Percentiles rank a stretch among this genome's conserved stretches.
These are phyloP conservation scores for Holcopasites calliopsidis DNA, from an alignment of 1,140 invertebrate species.

Conservation along the genomic window DNA sequence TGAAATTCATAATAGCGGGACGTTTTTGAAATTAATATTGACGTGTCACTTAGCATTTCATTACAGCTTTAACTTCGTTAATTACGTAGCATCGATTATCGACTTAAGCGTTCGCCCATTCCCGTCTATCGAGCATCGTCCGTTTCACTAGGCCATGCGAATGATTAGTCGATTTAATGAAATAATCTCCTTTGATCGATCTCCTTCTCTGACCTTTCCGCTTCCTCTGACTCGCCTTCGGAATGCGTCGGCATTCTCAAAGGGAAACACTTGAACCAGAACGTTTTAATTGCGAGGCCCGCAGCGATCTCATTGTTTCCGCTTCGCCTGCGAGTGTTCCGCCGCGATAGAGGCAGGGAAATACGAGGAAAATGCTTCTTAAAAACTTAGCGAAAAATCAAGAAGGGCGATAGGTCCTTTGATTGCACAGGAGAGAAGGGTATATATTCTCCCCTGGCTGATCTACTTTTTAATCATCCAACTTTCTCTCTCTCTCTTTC, in stretches of 20 bases:
- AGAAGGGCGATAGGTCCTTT: slow-evolving; percentile 61
- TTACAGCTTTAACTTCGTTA: too few species aligned
- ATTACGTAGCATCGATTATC: neutral
- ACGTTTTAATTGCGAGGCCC: slow-evolving; percentile 77
- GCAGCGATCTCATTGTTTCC: slow-evolving; percentile 74
- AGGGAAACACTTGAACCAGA: slow-evolving; percentile 76
- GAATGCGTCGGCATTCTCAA: slow-evolving; percentile 69
- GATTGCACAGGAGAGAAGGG: slow-evolving; percentile 51
- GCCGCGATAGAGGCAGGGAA: slow-evolving; percentile 42
- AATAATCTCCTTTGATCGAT: slow-evolving; percentile 78
- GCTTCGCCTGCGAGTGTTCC: slow-evolving; percentile 64
- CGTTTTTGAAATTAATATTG: neutral
- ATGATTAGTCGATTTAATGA: slow-evolving; percentile 78
- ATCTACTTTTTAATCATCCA: slow-evolving; percentile 52
- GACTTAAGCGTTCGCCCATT: neutral
- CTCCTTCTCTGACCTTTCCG: slow-evolving; percentile 54
- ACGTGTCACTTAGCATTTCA: neutral
- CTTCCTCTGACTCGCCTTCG: slow-evolving; percentile 60
- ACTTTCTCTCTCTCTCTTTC: slow-evolving; percentile 23
- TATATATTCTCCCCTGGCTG: slow-evolving; percentile 53
- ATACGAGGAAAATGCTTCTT: slow-evolving; percentile 56
- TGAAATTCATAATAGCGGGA: too few species aligned
- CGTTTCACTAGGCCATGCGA: slow-evolving; percentile 49
- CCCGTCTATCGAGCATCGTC: slow-evolving; percentile 27
- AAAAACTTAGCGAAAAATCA: slow-evolving; percentile 62